phyloP scores from a whole-genome alignment of 2,797 vertebrate genomes.

The Hippoglossus hippoglossus region DNA sequence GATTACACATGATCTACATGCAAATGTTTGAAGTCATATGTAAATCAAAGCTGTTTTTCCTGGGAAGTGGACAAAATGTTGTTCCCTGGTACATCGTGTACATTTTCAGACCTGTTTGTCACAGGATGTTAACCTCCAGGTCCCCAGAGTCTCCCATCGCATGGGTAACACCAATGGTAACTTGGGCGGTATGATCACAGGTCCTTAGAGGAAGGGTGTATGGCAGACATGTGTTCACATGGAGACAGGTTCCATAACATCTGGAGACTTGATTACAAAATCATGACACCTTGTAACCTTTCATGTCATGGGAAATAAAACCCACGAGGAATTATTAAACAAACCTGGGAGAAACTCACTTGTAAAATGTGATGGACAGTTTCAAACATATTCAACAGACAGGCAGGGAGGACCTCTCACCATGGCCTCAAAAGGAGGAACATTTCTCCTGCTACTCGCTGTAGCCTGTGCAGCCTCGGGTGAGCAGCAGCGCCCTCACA shows the following conservation, averaged over 20 bases:
- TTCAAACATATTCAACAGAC: too few species aligned
- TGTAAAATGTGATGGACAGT: too few species aligned
- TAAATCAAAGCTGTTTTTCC: background rate
- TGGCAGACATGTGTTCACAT: slow-evolving; percentile 42
- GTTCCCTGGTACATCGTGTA: slow-evolving; percentile 6
- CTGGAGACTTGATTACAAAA: slow-evolving; percentile 6
- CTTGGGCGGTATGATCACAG: slow-evolving; percentile 53
- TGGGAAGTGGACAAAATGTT: background rate
- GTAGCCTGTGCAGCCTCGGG: slow-evolving; percentile 55
- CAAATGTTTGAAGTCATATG: slow-evolving; percentile 22
- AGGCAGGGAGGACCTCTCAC: background rate
- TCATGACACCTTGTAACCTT: too few species aligned
- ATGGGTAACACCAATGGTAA: slow-evolving; percentile 46
- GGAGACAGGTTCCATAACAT: slow-evolving; percentile 65
- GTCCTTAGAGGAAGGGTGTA: slow-evolving; percentile 62
- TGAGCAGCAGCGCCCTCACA: slow-evolving; percentile 43
- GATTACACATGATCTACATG: slow-evolving; percentile 18
- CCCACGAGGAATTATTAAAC: background rate
- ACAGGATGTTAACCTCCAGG: slow-evolving; percentile 48
- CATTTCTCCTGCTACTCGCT: slow-evolving; percentile 51
- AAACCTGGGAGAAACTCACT: too few species aligned
- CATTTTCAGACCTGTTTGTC: slow-evolving; percentile 71
- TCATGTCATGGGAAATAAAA: background rate
- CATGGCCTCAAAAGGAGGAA: slow-evolving; percentile 66
- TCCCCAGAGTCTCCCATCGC: slow-evolving; percentile 56